phyloP scores from a whole-genome alignment of 1,140 invertebrate species.

The Venturia canescens region DNA sequence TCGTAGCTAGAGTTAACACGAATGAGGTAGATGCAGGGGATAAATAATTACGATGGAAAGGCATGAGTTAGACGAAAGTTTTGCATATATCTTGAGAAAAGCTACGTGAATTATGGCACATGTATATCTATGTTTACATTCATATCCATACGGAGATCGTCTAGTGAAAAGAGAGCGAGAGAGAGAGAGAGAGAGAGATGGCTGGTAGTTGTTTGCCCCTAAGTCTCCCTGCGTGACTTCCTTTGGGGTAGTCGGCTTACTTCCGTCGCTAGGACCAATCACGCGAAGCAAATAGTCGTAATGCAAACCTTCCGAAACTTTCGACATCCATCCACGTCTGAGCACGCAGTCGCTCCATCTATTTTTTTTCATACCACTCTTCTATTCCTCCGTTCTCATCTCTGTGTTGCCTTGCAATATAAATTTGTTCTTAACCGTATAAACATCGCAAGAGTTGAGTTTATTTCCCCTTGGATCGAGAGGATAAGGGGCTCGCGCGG shows the following conservation, averaged over 20 bases:
- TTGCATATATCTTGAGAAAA: too few species aligned
- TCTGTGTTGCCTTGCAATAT: conserved; percentile 37
- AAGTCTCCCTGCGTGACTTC: conserved; percentile 71
- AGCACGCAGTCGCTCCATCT: neutral
- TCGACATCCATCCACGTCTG: conserved; percentile 53
- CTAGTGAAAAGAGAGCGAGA: neutral
- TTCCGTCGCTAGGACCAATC: conserved; percentile 62
- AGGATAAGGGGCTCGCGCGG: neutral
- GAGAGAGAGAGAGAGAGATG: neutral
- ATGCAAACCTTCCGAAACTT: conserved; percentile 53
- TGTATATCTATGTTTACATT: neutral
- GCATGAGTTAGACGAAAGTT: too few species aligned
- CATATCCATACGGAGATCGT: neutral
- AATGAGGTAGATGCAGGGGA: too few species aligned
- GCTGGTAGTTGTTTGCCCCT: conserved; percentile 62
- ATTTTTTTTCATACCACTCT: neutral
- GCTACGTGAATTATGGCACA: too few species aligned
- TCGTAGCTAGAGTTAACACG: too few species aligned
- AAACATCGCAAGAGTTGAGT: conserved; percentile 45
- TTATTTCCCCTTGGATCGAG: conserved; percentile 22
- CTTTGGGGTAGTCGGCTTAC: conserved; percentile 66
- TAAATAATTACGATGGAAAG: too few species aligned
- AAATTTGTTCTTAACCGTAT: conserved; percentile 52
- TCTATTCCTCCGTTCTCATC: conserved; percentile 31
- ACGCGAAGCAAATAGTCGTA: conserved; percentile 53